Conservation (phyloP, 2,888 invertebrate genomes). For the Unio pictorum region DNA sequence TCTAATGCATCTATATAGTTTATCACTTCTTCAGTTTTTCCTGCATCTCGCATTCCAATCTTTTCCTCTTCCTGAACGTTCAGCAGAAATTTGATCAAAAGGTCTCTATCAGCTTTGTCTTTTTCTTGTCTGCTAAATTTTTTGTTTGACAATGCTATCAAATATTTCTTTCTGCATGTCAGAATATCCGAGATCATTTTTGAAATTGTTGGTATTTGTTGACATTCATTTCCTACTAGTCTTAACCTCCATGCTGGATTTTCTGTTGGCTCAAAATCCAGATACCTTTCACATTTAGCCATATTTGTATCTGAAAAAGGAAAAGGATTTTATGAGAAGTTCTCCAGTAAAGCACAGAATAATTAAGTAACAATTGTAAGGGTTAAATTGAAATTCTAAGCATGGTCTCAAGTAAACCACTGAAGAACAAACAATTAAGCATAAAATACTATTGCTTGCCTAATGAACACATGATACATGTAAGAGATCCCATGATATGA, state of each 20-base stretch:
- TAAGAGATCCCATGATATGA: too few relatives aligned
- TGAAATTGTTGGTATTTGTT: not conserved
- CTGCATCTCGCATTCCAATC: slow-evolving; percentile 7
- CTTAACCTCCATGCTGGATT: slow-evolving; percentile 6
- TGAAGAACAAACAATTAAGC: too few relatives aligned
- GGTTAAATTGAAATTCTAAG: too few relatives aligned
- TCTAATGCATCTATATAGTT: not conserved
- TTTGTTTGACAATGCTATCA: not conserved
- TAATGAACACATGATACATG: too few relatives aligned
- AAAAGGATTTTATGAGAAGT: not conserved
- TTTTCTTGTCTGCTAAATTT: too few relatives aligned
- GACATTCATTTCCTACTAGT: not conserved
- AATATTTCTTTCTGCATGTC: not conserved
- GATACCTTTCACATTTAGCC: not conserved
- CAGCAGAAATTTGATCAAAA: slow-evolving; percentile 5
- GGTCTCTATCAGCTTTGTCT: not conserved
- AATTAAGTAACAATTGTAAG: too few relatives aligned
- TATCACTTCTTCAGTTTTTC: slow-evolving; percentile 3
- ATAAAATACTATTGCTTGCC: too few relatives aligned
- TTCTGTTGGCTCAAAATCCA: slow-evolving; percentile 8
- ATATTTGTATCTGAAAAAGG: not conserved
- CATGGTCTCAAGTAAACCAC: too few relatives aligned
- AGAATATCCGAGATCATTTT: slow-evolving; percentile 9
- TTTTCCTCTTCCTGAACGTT: slow-evolving; percentile 8
- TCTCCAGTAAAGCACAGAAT: too few relatives aligned